A percentile compares a stretch with the other conserved stretches of the same genome.
phyloP scores from a whole-genome alignment of 2,113 vertebrate species.

The Oxygymnocypris stewartii region DNA sequence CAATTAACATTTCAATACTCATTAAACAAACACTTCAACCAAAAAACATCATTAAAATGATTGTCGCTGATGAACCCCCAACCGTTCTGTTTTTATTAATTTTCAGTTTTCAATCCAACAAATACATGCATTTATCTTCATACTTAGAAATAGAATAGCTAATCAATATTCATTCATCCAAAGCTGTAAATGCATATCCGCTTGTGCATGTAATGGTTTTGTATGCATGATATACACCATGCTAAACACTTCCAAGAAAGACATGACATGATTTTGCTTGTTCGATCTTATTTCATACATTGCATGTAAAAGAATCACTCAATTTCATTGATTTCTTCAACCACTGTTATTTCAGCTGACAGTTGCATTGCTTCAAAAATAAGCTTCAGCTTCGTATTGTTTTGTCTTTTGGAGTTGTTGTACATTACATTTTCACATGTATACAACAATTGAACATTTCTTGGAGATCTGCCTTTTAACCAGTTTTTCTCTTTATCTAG shows the following conservation, averaged over 20 bases:
- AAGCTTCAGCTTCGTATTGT: neutral
- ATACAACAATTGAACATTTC: no score
- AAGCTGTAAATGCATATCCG: neutral
- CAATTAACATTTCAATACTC: conserved; percentile 37
- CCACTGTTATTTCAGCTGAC: neutral
- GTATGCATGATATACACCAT: neutral
- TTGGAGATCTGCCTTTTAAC: no score
- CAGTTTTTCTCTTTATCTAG: no score
- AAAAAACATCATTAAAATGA: conserved; percentile 28
- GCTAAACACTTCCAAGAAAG: neutral
- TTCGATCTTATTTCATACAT: neutral
- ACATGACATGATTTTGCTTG: neutral
- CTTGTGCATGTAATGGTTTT: neutral
- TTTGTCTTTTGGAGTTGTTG: conserved; percentile 34
- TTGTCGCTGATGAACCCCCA: neutral
- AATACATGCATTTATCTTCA: neutral
- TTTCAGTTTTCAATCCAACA: conserved; percentile 14
- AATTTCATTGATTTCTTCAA: neutral
- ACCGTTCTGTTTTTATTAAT: neutral
- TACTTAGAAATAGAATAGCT: neutral
- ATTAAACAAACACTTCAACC: conserved; percentile 37
- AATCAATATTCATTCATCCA: neutral
- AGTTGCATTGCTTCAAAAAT: neutral
- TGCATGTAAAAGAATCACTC: neutral
- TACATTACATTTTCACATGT: no score